These are phyloP conservation scores for Sinocyclocheilus maitianheensis DNA, from an alignment of 2,113 vertebrate species.

Conservation along the genomic window DNA sequence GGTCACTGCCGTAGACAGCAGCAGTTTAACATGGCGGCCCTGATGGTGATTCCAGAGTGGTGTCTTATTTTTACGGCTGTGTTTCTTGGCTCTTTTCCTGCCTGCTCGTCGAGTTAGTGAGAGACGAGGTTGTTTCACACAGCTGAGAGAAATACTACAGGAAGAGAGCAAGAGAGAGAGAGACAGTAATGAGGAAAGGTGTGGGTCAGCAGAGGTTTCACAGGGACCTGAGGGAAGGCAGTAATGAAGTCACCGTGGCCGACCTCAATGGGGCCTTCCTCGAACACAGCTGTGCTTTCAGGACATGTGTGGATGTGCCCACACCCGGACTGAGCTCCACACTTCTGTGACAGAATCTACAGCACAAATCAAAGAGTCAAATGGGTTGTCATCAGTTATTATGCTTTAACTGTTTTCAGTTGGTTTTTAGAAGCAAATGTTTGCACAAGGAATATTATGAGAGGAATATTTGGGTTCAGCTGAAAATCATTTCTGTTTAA, in stretches of 20 bases:
- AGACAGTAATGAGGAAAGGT: constrained; percentile 21
- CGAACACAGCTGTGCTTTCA: constrained; percentile 47
- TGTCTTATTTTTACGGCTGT: constrained; percentile 76
- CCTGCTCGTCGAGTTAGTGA: constrained; percentile 41
- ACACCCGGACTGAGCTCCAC: constrained; percentile 17
- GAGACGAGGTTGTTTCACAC: constrained; percentile 35
- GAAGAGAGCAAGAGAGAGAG: constrained; percentile 47
- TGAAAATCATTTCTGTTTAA: neutral
- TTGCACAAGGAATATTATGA: neutral
- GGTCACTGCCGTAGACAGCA: constrained; percentile 55
- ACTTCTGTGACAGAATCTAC: neutral
- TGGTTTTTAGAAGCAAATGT: neutral
- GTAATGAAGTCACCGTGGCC: constrained; percentile 57
- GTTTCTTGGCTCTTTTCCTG: constrained; percentile 73
- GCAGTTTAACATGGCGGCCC: constrained; percentile 47
- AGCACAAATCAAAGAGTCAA: constrained; percentile 12
- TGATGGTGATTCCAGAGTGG: constrained; percentile 75
- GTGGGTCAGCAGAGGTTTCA: constrained; percentile 40
- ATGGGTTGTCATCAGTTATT: neutral
- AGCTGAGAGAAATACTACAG: constrained; percentile 48
- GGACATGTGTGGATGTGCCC: constrained; percentile 38
- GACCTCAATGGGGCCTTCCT: constrained; percentile 44
- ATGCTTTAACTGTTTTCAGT: neutral
- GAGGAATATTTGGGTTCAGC: neutral
- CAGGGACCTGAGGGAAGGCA: constrained; percentile 16